These are phyloP conservation scores for Phyllostomus discolor DNA, from an alignment of 2,113 vertebrate genomes.

Conservation along the genomic window DNA sequence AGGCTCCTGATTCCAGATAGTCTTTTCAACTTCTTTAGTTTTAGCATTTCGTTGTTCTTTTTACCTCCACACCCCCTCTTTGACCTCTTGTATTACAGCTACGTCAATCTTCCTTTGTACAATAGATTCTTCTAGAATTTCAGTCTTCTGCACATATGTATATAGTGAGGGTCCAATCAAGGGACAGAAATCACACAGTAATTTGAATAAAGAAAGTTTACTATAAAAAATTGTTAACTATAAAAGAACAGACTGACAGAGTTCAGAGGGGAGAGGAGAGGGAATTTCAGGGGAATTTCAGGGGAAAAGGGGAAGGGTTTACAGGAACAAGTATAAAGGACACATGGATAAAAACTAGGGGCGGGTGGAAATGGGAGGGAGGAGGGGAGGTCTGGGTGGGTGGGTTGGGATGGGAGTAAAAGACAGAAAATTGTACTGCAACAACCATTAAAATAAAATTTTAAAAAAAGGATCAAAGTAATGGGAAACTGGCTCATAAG, in stretches of 20 bases:
- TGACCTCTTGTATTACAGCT: conserved; percentile 86
- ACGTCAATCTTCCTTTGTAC: conserved; percentile 82
- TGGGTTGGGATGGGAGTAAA: too few relatives aligned
- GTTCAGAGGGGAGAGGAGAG: too few relatives aligned
- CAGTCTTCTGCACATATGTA: conserved; percentile 76
- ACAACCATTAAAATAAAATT: too few relatives aligned
- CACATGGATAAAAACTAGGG: too few relatives aligned
- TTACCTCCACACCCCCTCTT: conserved; percentile 62
- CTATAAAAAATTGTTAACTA: not conserved
- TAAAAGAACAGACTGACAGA: too few relatives aligned
- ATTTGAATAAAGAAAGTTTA: not conserved
- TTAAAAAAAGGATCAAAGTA: too few relatives aligned
- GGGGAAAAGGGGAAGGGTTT: too few relatives aligned
- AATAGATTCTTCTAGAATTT: conserved; percentile 85
- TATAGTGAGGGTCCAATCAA: not conserved
- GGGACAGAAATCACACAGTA: not conserved
- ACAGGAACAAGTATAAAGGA: too few relatives aligned
- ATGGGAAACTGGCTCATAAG: not conserved
- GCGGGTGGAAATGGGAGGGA: too few relatives aligned
- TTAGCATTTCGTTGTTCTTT: conserved; percentile 85
- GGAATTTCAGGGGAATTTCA: too few relatives aligned
- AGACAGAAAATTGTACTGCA: too few relatives aligned
- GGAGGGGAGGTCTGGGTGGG: too few relatives aligned
- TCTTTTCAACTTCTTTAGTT: conserved; percentile 94
- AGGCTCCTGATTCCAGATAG: conserved; percentile 92